Conservation (phyloP, 2,797 vertebrate genomes). For the Remorina albescens region DNA sequence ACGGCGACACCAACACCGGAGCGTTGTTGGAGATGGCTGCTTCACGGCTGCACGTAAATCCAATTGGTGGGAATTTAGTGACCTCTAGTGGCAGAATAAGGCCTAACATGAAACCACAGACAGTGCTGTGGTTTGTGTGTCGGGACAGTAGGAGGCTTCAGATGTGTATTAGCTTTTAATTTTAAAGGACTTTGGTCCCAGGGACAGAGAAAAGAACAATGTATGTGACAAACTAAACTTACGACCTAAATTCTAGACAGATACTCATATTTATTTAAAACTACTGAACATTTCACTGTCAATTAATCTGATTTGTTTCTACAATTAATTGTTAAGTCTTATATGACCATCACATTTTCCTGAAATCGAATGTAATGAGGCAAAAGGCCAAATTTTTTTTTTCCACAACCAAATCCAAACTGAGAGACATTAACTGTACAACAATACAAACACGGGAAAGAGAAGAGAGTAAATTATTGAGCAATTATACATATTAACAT, state of each 20-base stretch:
- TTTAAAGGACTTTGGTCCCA: not conserved
- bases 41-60: no score
- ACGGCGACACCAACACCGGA: no score
- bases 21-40: no score
- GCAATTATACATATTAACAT: no score
- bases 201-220: not conserved
- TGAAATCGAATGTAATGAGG: no score
- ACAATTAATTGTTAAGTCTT: not conserved
- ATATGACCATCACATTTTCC: not conserved
- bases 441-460: not conserved
- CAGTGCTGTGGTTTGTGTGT: not conserved
- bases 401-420: not conserved
- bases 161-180: not conserved
- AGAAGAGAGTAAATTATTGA: no score
- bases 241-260: no score
- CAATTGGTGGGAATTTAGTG: slow-evolving; percentile 30
- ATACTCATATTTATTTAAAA: no score
- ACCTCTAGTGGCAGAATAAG: slow-evolving; percentile 63
- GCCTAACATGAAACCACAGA: not conserved
- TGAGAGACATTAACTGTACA: not conserved
- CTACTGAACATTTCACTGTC: not conserved
- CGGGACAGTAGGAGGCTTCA: not conserved
- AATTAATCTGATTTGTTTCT: not conserved
- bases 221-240: not conserved
- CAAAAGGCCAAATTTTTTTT: no score